phyloP scores from a whole-genome alignment of 1,140 invertebrate species.

The Musca vetustissima region DNA sequence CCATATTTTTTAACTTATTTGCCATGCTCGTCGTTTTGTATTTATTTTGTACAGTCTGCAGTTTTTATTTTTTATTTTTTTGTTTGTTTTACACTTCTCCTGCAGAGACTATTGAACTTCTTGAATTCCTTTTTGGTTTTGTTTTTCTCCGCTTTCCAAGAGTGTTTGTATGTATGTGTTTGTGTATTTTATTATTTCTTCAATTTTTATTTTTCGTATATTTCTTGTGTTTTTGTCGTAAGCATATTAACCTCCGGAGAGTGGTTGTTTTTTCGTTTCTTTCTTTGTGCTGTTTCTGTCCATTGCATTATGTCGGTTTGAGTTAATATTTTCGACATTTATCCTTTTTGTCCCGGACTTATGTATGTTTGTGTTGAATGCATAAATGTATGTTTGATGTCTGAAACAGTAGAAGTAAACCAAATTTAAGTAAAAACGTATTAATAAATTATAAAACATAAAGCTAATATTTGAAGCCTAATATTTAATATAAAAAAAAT shows the following conservation, averaged over 20 bases:
- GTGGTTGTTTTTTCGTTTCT: background rate
- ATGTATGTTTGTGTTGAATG: background rate
- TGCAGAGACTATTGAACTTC: background rate
- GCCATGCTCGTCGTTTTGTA: background rate
- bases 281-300: background rate
- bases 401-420: background rate
- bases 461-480: too few relatives aligned
- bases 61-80: background rate
- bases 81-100: background rate
- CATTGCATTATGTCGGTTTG: background rate
- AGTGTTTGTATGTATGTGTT: background rate
- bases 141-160: background rate
- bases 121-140: constrained; percentile 12
- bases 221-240: background rate
- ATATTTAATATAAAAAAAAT: too few relatives aligned
- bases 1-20: too few relatives aligned
- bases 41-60: background rate
- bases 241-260: background rate
- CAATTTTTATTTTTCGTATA: background rate
- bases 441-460: too few relatives aligned
- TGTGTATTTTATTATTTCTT: background rate
- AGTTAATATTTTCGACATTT: constrained; percentile 2
- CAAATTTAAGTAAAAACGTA: too few relatives aligned
- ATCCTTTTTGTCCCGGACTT: too few relatives aligned
- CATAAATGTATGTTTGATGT: background rate